Evolutionary conservation across 2,797 vertebrate species (phyloP), one percentile per base, ranked within the genome.

Genomic region (Poeciliopsis presidionis): DNA sequence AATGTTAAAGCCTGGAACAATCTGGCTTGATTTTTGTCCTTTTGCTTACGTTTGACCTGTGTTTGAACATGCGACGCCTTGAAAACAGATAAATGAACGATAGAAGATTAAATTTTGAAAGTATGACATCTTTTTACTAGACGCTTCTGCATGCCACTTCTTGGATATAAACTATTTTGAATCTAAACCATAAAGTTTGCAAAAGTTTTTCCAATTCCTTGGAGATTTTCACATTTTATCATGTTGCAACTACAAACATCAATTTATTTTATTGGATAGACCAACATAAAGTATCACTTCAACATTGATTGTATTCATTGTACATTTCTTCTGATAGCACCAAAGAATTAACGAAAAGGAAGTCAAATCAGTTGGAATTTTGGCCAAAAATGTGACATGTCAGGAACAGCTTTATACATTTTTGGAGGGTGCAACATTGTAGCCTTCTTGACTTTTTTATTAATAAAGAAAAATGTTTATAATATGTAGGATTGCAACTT

Each of bases 61-160:
- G 81, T 69, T 61, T 39, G 49, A 84, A 79, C 85, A 89, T 84
- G 82, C 87, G 85, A 79, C 45, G n/a, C 78, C 53, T 76, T 57
- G 39, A 61, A 79, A 76, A 83, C 61, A 83, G 72, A 85, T 84
- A 74, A 80, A 82, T 88, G 74, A 39, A 28, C 13, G 16, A 78
- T 71, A n/a, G 59, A 78, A 74, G 49, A 72, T 82, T 71, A 39
- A 63, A 74, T 57, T 67, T 72, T 71, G 20, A 80, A 79, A 83
- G 51, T 77, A n/a, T 4, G 57, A 75, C 74, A 63, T 74, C 28
- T 45, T 71, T 36, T 2, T 79, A 72, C 65, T 75, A 45, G 41
- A 69, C 22, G 22, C 20, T 69, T 43, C 18, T 39, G 47, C 30
- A 1, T 14, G 30, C 7, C 59, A 63, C 45, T 53, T 28, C 28